These are phyloP conservation scores for Eupsittula cactorum DNA, from an alignment of 2,113 vertebrate species.

Conservation along the genomic window DNA sequence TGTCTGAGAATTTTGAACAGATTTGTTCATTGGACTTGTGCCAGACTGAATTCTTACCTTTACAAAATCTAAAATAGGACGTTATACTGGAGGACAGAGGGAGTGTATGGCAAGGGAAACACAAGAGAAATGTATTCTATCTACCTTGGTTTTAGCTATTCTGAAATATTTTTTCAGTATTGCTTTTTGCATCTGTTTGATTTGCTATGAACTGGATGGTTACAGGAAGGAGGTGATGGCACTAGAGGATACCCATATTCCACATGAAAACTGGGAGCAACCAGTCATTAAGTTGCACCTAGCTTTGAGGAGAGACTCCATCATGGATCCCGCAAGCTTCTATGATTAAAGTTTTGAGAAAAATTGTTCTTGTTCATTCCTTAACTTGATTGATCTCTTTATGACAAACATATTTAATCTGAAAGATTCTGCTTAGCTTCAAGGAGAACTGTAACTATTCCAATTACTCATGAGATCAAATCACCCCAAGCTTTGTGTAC, in stretches of 20 bases:
- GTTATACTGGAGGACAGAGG: background rate
- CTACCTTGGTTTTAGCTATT: background rate
- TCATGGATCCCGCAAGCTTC: background rate
- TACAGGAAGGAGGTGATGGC: background rate
- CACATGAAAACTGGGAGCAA: background rate
- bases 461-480: background rate
- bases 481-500: background rate
- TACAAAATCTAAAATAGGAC: background rate
- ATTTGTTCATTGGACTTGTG: background rate
- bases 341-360: background rate
- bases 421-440: background rate
- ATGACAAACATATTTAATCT: background rate
- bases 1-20: background rate
- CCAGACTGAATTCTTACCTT: background rate
- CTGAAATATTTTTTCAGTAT: background rate
- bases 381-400: background rate
- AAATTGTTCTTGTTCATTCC: background rate
- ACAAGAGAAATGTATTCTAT: background rate
- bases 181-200: background rate
- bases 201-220: background rate
- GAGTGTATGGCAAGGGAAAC: background rate
- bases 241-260: background rate
- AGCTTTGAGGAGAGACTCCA: background rate
- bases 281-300: background rate
- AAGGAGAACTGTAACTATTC: background rate